Base-by-base conservation (phyloP, 1,140 invertebrate species). In the Rhagoletis zephyria region DNA sequence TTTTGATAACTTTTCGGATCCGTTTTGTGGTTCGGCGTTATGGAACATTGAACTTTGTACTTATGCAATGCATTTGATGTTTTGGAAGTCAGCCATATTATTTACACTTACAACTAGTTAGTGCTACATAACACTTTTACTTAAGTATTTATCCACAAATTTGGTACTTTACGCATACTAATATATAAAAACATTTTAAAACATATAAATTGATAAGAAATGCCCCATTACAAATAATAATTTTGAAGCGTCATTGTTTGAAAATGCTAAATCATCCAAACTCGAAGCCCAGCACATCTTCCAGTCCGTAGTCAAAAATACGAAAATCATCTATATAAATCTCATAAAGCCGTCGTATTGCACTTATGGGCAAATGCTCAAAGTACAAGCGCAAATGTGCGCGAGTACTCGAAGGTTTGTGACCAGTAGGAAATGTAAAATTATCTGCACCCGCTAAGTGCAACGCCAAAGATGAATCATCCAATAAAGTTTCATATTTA, bases 261-360 rank as follows among this genome's bases (percentile, higher is more conserved):
- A 48, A 1, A 74, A 45, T 12, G 6, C 3, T 74, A 45, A 48
- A 5, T 92, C 90, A 95, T 9, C 94, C 95, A 87, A 95, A 93
- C 93, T 96, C 95, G 89, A 95, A 96, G 16, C 96, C 96, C 30
- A 96, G 93, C 19, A 96, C 94, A 88, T 96, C 95, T 81, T 96
- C 95, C 85, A 97, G 89, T 88, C 95, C 94, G 89, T 98, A 98
- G 88, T 96, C 95, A 89, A 97, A 98, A 88, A 97, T 93, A 90
- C 95, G 95, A 91, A 97, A 97, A 93, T 98, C 97, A 87, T 95
- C 93, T 90, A 95, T 94, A 90, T 97, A 98, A 14, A 97, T 93
- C 89, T 96, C 94, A 90, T 96, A 96, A 85, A 98, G 93, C 88
- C 95, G 94, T 87, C 95, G 93, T 56, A 97, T 95, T 45, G 96